Base-by-base conservation (phyloP, 2,113 vertebrate genomes). In the Hippocampus guttulatus region DNA sequence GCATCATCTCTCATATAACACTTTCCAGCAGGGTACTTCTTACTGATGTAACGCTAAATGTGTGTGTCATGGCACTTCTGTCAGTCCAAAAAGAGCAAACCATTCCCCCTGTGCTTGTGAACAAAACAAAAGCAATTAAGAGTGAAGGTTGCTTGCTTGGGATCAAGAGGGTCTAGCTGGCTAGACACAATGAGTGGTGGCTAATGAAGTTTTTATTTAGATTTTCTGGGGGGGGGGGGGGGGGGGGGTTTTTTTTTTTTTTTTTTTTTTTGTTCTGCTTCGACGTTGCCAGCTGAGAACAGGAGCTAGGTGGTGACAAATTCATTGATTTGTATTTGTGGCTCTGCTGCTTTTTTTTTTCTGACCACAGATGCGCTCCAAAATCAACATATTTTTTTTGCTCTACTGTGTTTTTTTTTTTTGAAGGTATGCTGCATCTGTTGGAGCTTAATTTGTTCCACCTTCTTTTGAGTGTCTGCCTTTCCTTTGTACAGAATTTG, bases 361-460 rank as follows among this genome's bases (percentile, higher is more conserved):
- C 3, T 30, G 57, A 74, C 43, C 60, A 12, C 51, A 55, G n/a
- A 71, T 70, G 49, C 58, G 75, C 63, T 81, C 70, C 77, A 77
- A 77, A 81, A 83, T 67, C n/a, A 74, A 64, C 54, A 66, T 66
- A 27, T 73, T 55, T 64, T 68, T 76, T 66, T 71, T 23, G 52
- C 69, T 27, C n/a, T 87, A 33, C 12, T 61, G 58, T 33, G 33
- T 20, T 52, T 75, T 68, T 80, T 67, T 76, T 73, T 68, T 80
- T 67, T 75, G 70, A 83, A 68, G 85, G 90, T 90, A 90, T 88
- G 87, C 91, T 92, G 90, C 91, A 92, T 81, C 86, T 88, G 77
- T 65, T 63, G 18, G 61, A 65, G 67, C 64, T 71, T 72, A 65
- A 54, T 57, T 68, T 70, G 12, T 69, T 63, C 71, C 65, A 23